These are phyloP conservation scores for Tolypeutes matacus DNA, from an alignment of 2,797 vertebrate genomes.

Conservation along the genomic window DNA sequence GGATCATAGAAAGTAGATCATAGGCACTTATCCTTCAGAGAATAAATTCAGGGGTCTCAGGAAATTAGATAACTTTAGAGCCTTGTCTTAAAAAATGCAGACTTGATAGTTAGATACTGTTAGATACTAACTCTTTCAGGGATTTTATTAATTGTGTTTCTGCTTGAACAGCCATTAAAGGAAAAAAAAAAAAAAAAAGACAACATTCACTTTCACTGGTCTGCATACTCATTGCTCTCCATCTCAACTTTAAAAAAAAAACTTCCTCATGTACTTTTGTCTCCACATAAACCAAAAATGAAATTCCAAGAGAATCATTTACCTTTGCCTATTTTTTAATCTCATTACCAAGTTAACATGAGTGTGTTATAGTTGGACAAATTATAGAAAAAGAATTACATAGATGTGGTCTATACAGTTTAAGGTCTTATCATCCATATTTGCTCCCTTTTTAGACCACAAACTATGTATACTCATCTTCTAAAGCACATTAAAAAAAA, in stretches of 20 bases:
- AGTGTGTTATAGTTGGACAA: background rate
- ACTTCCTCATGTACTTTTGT: background rate
- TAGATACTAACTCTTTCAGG: background rate
- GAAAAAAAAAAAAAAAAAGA: background rate
- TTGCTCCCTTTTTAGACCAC: background rate
- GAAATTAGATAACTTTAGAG: slow-evolving; percentile 32
- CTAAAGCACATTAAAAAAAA: background rate
- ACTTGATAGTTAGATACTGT: background rate
- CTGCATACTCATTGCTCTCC: background rate
- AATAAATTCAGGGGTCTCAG: slow-evolving; percentile 54
- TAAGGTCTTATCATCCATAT: background rate
- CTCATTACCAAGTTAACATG: slow-evolving; percentile 10
- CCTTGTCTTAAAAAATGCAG: slow-evolving; percentile 41
- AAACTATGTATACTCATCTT: background rate
- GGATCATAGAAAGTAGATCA: background rate
- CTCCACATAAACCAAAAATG: background rate
- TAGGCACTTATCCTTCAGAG: background rate
- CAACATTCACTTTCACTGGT: slow-evolving; percentile 43
- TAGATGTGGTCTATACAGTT: background rate
- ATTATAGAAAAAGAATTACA: background rate
- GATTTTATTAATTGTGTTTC: background rate
- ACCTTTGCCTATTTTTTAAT: background rate
- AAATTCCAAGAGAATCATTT: background rate
- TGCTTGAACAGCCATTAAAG: background rate
- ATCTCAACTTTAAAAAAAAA: background rate